These are phyloP conservation scores for Pachyrhynchus sulphureomaculatus DNA, from an alignment of 1,140 invertebrate species.

Conservation along the genomic window DNA sequence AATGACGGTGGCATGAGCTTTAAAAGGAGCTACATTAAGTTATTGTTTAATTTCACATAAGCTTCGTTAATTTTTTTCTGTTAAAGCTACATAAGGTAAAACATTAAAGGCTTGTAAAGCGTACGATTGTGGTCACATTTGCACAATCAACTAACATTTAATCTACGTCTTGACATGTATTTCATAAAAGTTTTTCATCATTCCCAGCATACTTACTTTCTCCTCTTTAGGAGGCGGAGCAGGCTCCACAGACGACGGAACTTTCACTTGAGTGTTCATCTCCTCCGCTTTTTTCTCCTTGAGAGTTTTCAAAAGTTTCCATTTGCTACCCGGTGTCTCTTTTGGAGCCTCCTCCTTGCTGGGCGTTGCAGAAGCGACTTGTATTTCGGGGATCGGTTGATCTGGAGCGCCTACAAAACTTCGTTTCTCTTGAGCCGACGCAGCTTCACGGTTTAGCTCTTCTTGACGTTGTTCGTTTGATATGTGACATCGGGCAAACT, in stretches of 20 bases:
- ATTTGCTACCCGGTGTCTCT: constrained; percentile 70
- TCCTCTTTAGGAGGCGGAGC: constrained; percentile 54
- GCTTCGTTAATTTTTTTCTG: neutral
- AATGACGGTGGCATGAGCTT: neutral
- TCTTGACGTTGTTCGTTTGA: constrained; percentile 48
- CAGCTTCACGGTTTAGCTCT: constrained; percentile 39
- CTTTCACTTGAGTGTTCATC: constrained; percentile 62
- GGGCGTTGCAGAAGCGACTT: constrained; percentile 44
- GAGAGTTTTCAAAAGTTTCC: constrained; percentile 85
- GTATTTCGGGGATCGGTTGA: constrained; percentile 40
- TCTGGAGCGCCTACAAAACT: constrained; percentile 5
- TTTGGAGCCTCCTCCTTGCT: constrained; percentile 54
- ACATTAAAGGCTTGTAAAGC: neutral
- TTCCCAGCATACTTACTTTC: constrained; percentile 62
- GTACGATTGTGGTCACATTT: neutral
- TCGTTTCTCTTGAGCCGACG: neutral
- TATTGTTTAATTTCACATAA: constrained; percentile 8
- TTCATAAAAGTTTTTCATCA: constrained; percentile 64
- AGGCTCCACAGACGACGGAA: constrained; percentile 61
- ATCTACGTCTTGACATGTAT: constrained; percentile 63
- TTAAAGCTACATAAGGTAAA: neutral
- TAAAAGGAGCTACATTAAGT: neutral
- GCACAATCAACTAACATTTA: neutral
- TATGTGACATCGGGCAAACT: constrained; percentile 49
- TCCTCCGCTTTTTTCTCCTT: constrained; percentile 88